Evolutionary conservation across 92 coral and sea anemone genomes (phyloP), one percentile per base, ranked within the genome.

Genomic region (Siderastrea radians): DNA sequence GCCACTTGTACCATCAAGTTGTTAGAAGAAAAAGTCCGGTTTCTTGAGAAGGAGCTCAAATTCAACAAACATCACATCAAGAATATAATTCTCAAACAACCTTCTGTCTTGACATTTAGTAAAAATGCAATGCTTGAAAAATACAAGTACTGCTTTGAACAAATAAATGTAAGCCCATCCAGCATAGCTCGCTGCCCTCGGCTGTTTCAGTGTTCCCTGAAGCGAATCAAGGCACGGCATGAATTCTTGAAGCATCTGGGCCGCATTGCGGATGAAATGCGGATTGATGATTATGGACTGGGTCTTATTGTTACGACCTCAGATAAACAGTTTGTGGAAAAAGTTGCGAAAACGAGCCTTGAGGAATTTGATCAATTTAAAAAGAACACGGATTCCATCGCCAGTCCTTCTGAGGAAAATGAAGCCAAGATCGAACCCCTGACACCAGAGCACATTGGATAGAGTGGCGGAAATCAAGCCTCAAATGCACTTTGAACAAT

Each of bases 121-220:
- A 80, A 84, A 11, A 93, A 94, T 5, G 87, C 93, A 67, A 81
- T 97, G 79, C 91, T 87, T 45, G 92, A 92, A 59, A 97, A 97
- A 80, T 95, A 89, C 88, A 89, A 72, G 43, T 97, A 97, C 72
- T 97, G 99, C 67, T 95, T 69, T 83, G 93, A 90, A 38, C 78
- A 90, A 54, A 78, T 97, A 4, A 87, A 93, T 83, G 92, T 90
- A 9, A 92, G 96, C 57, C 95, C 94, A 38, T 88, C 98, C 6
- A 87, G 96, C 76, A 97, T 97, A 59, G 98, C 99, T 38, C 94
- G 95, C 15, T 95, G 99, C 50, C 99, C 99, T 0, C 89, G 99
- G 66, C 66, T 97, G 49, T 97, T 96, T 83, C 99, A 97, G 87
- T 97, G 98, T 62, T 97, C 99, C 12, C 90, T 94, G 19, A 92